A percentile compares a stretch with the other conserved stretches of the same genome.
Conservation (phyloP, 2,888 invertebrate genomes). For the Eretmocerus hayati region DNA sequence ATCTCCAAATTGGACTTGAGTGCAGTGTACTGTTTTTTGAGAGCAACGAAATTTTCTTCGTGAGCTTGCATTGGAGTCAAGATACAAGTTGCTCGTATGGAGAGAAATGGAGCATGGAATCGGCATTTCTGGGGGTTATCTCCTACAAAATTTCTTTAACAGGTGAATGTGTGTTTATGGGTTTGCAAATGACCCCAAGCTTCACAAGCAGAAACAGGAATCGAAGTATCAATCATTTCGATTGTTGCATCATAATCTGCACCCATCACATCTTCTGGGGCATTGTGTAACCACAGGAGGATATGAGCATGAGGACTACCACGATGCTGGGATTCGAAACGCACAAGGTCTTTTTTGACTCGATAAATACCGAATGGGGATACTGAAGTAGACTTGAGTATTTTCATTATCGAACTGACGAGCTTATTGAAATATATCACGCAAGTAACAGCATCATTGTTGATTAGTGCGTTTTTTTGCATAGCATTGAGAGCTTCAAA, state of each 20-base stretch:
- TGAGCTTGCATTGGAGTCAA: slow-evolving; percentile 25
- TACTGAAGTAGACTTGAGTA: neutral
- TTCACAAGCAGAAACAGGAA: slow-evolving; percentile 26
- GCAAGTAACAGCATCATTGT: slow-evolving; percentile 32
- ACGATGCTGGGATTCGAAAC: slow-evolving; percentile 41
- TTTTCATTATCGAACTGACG: slow-evolving; percentile 27
- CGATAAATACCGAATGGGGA: slow-evolving; percentile 8
- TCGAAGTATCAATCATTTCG: slow-evolving; percentile 28
- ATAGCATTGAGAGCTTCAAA: slow-evolving; percentile 11
- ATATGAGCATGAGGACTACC: no score
- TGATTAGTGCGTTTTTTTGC: slow-evolving; percentile 24
- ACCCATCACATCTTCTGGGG: slow-evolving; percentile 25
- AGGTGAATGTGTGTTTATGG: slow-evolving; percentile 33
- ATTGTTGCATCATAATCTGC: slow-evolving; percentile 24
- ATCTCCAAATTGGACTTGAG: slow-evolving; percentile 19
- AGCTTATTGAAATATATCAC: slow-evolving; percentile 40
- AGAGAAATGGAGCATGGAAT: slow-evolving; percentile 36
- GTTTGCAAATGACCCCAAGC: slow-evolving; percentile 28
- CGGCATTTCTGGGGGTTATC: slow-evolving; percentile 28
- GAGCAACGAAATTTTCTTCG: slow-evolving; percentile 6
- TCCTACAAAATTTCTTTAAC: slow-evolving; percentile 29
- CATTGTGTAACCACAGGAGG: slow-evolving; percentile 41
- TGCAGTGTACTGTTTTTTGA: slow-evolving; percentile 13
- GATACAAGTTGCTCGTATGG: slow-evolving; percentile 27
- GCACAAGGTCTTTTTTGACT: slow-evolving; percentile 36